A percentile compares a stretch with the other conserved stretches of the same genome.
These are phyloP conservation scores for Chondrosia reniformis DNA, from an alignment of 37 sponge, comb jelly and placozoan species.

Conservation along the genomic window DNA sequence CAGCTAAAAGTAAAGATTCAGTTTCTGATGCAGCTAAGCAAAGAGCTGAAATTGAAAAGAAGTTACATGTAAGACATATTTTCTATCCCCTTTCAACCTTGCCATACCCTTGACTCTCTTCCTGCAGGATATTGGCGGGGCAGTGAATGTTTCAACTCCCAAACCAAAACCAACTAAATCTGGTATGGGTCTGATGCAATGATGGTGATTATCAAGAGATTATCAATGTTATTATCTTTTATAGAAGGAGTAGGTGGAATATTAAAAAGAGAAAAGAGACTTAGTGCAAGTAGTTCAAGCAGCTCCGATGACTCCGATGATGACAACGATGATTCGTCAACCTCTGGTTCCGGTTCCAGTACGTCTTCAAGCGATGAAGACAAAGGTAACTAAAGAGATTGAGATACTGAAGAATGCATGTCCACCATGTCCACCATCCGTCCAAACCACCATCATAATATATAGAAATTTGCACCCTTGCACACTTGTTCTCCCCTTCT, in stretches of 20 bases:
- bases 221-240: too few species aligned
- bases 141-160: conserved; percentile 19
- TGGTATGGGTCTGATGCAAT: conserved; percentile 13
- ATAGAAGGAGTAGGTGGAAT: too few species aligned
- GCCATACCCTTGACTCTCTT: background rate
- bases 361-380: conserved; percentile 73
- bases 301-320: conserved; percentile 53
- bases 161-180: conserved; percentile 8
- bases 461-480: too few species aligned
- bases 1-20: conserved; percentile 23
- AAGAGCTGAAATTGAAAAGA: conserved; percentile 77
- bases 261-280: too few species aligned
- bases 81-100: background rate
- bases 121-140: conserved; percentile 65
- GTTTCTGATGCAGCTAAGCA: conserved; percentile 65
- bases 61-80: conserved; percentile 47
- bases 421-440: too few species aligned
- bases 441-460: too few species aligned
- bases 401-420: background rate
- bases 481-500: too few species aligned
- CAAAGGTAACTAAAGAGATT: background rate
- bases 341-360: conserved; percentile 85
- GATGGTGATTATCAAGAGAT: conserved; percentile 42
- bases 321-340: conserved; percentile 54
- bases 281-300: conserved; percentile 43